phyloP scores from a whole-genome alignment of 1,140 invertebrate species.

The Palaemon carinicauda region DNA sequence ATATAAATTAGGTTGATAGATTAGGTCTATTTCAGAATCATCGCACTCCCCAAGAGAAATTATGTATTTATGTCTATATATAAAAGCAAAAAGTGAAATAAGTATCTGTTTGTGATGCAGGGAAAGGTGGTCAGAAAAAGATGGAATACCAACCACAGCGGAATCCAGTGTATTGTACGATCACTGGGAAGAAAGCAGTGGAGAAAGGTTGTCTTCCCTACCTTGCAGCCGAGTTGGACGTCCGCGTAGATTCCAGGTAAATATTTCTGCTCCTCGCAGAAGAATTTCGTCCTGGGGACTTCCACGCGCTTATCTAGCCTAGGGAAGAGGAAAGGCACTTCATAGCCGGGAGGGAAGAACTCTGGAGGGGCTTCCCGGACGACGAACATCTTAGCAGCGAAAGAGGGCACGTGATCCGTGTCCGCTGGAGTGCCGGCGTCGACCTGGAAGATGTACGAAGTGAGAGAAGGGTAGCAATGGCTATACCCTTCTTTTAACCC shows the following conservation, averaged over 20 bases:
- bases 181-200: not conserved
- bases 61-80: too few species aligned
- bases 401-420: constrained; percentile 58
- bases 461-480: not conserved
- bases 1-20: not conserved
- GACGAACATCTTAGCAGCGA: constrained; percentile 57
- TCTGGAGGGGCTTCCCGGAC: constrained; percentile 50
- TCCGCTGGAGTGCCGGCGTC: constrained; percentile 34
- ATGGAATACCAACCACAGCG: not conserved
- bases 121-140: not conserved
- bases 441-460: constrained; percentile 18
- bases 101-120: too few species aligned
- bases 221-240: constrained; percentile 90
- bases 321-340: not conserved
- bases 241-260: constrained; percentile 90
- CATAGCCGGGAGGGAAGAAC: constrained; percentile 48
- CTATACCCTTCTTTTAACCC: not conserved
- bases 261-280: constrained; percentile 87
- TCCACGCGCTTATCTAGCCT: not conserved
- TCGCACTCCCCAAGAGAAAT: too few species aligned
- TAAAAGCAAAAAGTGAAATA: not conserved
- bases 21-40: too few species aligned
- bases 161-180: too few species aligned
- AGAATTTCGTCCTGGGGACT: constrained; percentile 74
- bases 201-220: constrained; percentile 65